These are phyloP conservation scores for Brachypteracias leptosomus DNA, from an alignment of 2,113 vertebrate genomes.

Conservation along the genomic window DNA sequence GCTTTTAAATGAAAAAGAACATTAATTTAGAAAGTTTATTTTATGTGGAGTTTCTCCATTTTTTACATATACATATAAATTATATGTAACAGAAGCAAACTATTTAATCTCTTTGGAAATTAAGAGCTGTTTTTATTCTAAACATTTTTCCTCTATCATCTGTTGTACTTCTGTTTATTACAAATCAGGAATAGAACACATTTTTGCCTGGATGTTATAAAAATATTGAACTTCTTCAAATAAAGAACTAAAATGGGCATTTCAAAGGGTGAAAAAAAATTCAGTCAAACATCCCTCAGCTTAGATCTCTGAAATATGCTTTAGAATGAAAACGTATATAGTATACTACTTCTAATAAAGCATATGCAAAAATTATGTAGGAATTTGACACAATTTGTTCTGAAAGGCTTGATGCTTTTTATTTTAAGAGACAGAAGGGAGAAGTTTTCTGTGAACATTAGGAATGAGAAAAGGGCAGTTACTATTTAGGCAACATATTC, in stretches of 20 bases:
- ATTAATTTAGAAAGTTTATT: neutral
- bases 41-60: neutral
- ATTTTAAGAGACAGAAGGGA: neutral
- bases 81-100: neutral
- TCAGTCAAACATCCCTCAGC: neutral
- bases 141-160: neutral
- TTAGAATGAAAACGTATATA: neutral
- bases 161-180: neutral
- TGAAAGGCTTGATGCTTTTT: neutral
- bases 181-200: neutral
- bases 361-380: neutral
- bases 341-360: neutral
- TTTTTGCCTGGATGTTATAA: neutral
- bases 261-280: too few species aligned
- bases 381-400: neutral
- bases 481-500: neutral
- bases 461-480: neutral
- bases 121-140: neutral
- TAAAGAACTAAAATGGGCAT: neutral
- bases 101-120: neutral
- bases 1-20: neutral
- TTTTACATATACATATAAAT: neutral
- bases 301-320: neutral
- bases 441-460: neutral
- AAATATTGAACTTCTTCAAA: neutral